Conservation (phyloP, 1,140 invertebrate genomes). For the Lethrus apterus region DNA sequence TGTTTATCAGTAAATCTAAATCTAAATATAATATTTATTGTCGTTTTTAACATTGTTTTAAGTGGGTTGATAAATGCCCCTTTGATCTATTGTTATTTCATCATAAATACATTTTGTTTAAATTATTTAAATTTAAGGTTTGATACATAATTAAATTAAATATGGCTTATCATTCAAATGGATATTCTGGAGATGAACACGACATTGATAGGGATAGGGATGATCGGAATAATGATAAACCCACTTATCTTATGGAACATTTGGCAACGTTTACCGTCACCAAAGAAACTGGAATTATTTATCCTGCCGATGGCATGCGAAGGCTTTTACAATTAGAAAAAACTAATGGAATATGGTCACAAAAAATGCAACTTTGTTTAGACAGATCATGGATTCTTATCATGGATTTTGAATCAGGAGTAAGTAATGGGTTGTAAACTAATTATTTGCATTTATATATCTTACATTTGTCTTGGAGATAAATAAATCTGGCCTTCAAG, state of each 20-base stretch:
- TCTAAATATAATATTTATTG: too few species aligned
- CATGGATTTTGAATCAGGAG: constrained; percentile 94
- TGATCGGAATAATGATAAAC: constrained; percentile 44
- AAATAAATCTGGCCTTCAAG: too few species aligned
- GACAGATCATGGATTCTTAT: constrained; percentile 86
- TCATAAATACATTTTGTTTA: too few species aligned
- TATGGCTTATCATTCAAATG: constrained; percentile 35
- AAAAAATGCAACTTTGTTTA: constrained; percentile 90
- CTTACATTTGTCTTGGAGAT: too few species aligned
- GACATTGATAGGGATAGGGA: constrained; percentile 29
- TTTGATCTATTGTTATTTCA: too few species aligned
- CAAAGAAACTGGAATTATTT: constrained; percentile 77
- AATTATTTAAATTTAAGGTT: too few species aligned
- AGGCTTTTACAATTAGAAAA: constrained; percentile 93
- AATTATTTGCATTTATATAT: too few species aligned
- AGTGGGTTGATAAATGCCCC: too few species aligned
- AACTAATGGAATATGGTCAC: constrained; percentile 97
- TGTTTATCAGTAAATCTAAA: too few species aligned
- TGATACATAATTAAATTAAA: too few species aligned
- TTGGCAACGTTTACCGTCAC: constrained; percentile 95
- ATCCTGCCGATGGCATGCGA: constrained; percentile 91
- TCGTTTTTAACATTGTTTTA: too few species aligned
- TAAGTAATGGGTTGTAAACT: too few species aligned
- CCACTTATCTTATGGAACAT: constrained; percentile 89
- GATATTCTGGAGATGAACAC: constrained; percentile 28